Percentiles rank a stretch among this genome's conserved stretches.
Conservation (phyloP, 1,140 invertebrate species). For the Lordiphosa stackelbergi region DNA sequence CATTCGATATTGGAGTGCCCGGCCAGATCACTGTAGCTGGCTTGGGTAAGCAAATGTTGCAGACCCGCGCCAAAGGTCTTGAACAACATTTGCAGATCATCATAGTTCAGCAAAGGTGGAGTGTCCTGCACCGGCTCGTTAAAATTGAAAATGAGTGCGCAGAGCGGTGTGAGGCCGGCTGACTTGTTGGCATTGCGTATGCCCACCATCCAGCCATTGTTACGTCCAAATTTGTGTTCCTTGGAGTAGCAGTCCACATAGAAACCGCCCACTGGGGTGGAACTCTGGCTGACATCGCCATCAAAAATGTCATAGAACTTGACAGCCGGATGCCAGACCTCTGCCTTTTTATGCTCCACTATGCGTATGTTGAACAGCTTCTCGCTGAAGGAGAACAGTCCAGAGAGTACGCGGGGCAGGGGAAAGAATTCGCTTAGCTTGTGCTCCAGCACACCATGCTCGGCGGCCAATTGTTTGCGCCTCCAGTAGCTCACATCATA, state of each 20-base stretch:
- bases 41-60: constrained; percentile 88
- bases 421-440: constrained; percentile 90
- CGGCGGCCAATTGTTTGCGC: constrained; percentile 82
- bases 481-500: constrained; percentile 95
- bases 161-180: constrained; percentile 82
- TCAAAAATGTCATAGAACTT: constrained; percentile 90
- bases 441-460: constrained; percentile 85
- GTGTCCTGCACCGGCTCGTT: constrained; percentile 80
- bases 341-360: constrained; percentile 82
- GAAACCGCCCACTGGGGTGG: constrained; percentile 85
- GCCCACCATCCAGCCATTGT: constrained; percentile 83
- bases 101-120: constrained; percentile 85
- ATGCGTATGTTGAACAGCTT: constrained; percentile 91
- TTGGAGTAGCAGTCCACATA: constrained; percentile 90
- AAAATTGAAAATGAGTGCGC: constrained; percentile 91
- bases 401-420: constrained; percentile 85
- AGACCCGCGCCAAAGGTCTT: constrained; percentile 90
- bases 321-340: constrained; percentile 91
- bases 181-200: constrained; percentile 83
- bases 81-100: constrained; percentile 87
- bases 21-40: constrained; percentile 88
- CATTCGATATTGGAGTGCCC: constrained; percentile 93
- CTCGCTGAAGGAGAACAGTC: constrained; percentile 86
- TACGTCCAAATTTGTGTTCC: constrained; percentile 79
- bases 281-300: constrained; percentile 78